phyloP scores from a whole-genome alignment of 2,113 vertebrate species.

The Lophochroa leadbeateri region DNA sequence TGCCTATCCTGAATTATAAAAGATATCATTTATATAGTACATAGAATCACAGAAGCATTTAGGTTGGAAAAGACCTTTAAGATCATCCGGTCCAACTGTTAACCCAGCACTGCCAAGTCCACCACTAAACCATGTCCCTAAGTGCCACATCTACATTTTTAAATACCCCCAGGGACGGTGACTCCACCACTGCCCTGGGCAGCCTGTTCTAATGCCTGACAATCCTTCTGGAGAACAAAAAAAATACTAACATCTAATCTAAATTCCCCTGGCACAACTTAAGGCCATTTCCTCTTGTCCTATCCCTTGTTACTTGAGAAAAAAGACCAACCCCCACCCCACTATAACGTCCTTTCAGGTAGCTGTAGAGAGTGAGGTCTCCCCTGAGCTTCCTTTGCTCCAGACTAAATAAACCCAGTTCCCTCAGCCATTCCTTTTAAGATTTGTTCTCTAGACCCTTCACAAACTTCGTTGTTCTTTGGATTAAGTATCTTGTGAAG shows the following conservation, averaged over 20 bases:
- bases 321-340: neutral
- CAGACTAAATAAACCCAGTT: neutral
- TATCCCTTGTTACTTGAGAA: neutral
- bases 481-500: neutral
- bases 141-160: neutral
- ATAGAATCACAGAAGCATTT: neutral
- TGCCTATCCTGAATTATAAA: conserved; percentile 51
- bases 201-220: neutral
- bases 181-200: neutral
- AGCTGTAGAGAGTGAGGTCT: neutral
- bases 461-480: neutral
- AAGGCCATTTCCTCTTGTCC: neutral
- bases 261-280: neutral
- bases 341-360: neutral
- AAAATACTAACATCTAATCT: neutral
- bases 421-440: neutral
- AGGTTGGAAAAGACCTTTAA: neutral
- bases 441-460: neutral
- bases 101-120: neutral
- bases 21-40: neutral
- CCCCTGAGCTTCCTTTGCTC: neutral
- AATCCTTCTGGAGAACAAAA: neutral
- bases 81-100: neutral
- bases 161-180: neutral
- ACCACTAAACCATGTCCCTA: neutral